Evolutionary conservation across 2,888 invertebrate species (phyloP).

Genomic region (Drosophila percnosoma): DNA sequence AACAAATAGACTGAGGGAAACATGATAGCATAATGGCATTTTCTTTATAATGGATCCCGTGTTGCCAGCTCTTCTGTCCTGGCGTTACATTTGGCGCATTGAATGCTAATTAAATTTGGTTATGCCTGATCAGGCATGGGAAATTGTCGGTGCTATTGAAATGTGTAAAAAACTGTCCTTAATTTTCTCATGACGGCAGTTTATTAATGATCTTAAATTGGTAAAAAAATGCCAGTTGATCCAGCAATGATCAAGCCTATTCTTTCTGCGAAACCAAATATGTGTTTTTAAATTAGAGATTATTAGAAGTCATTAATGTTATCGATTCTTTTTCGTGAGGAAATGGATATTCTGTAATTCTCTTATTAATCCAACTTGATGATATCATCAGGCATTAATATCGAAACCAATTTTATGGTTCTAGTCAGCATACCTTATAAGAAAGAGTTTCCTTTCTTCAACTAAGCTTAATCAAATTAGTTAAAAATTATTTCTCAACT

Average conservation of each 20-base stretch:
- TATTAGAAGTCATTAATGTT: not conserved
- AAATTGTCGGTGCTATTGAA: conserved; percentile 42
- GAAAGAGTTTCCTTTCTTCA: not conserved
- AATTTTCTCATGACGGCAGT: conserved; percentile 8
- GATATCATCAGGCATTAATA: not conserved
- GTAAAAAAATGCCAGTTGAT: not conserved
- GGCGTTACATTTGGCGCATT: conserved; percentile 51
- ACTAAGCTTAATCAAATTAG: not conserved
- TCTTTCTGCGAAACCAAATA: not conserved
- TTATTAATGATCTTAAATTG: conserved; percentile 14
- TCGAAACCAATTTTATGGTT: not conserved
- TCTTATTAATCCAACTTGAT: not conserved
- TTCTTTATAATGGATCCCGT: conserved; percentile 31
- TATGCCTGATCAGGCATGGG: conserved; percentile 72
- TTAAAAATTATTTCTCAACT: not conserved
- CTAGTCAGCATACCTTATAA: not conserved
- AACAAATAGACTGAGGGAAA: conserved; percentile 2
- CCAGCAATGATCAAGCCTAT: not conserved
- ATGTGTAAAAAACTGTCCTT: conserved; percentile 20
- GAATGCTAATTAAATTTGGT: conserved; percentile 31
- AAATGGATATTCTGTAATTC: not conserved
- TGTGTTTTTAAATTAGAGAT: not conserved
- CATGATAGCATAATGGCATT: conserved; percentile 30
- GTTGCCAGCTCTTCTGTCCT: conserved; percentile 18
- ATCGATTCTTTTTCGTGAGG: not conserved